Evolutionary conservation across 2,113 vertebrate genomes (phyloP).

Genomic region (Camelus bactrianus): DNA sequence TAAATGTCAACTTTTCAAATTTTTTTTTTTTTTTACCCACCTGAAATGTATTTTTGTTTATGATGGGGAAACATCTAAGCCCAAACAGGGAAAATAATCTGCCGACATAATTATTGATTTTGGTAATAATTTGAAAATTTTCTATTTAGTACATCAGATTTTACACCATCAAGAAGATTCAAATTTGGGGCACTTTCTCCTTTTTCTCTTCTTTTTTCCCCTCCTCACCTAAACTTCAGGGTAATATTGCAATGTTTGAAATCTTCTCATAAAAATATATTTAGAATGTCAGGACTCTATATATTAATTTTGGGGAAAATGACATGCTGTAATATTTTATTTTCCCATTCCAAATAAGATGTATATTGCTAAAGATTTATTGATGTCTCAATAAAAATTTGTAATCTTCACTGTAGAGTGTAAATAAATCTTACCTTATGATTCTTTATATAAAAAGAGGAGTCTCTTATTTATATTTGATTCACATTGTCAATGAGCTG

Average conservation of each 20-base stretch:
- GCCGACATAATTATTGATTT: not conserved
- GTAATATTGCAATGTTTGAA: not conserved
- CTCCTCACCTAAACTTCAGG: not conserved
- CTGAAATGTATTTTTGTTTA: not conserved
- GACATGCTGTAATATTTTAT: not conserved
- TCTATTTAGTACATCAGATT: not conserved
- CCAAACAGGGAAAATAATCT: not conserved
- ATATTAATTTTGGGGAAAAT: not conserved
- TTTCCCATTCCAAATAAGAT: not conserved
- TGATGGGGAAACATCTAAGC: not conserved
- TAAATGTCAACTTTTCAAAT: no score
- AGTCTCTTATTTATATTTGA: not conserved
- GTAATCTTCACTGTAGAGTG: not conserved
- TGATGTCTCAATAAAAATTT: not conserved
- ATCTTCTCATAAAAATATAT: not conserved
- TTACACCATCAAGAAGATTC: no score
- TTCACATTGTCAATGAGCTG: not conserved
- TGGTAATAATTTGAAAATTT: not conserved
- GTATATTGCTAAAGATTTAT: not conserved
- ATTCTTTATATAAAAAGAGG: not conserved
- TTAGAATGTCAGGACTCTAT: not conserved
- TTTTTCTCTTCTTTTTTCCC: not conserved
- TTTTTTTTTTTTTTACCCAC: not conserved
- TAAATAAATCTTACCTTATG: not conserved
- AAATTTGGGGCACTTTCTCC: not conserved